Evolutionary conservation across 1,140 invertebrate species (phyloP).

Genomic region (Cyphomyrmex costatus): DNA sequence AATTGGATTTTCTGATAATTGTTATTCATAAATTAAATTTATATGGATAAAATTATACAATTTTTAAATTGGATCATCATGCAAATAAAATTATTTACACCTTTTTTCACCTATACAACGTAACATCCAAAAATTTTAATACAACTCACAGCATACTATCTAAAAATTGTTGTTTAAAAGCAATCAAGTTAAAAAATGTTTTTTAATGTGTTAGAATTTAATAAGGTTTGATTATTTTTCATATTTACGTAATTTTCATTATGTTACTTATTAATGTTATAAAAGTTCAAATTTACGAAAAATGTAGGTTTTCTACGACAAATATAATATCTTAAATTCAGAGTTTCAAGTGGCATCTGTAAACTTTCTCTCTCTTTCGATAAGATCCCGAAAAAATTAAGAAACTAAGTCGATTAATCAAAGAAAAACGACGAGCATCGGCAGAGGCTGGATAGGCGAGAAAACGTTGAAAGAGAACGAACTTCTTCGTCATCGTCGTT

Average conservation of each 20-base stretch:
- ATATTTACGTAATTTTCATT: neutral
- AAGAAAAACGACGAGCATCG: conserved; percentile 28
- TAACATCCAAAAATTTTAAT: neutral
- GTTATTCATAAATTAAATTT: neutral
- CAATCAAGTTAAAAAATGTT: neutral
- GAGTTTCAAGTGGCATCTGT: conserved; percentile 13
- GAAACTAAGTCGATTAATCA: conserved; percentile 39
- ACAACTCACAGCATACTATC: neutral
- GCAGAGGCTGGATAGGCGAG: conserved; percentile 10
- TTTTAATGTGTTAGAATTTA: neutral
- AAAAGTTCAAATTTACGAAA: neutral
- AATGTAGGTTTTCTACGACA: neutral
- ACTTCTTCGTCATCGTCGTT: conserved; percentile 45
- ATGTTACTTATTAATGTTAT: neutral
- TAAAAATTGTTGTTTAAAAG: neutral
- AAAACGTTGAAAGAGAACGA: conserved; percentile 43
- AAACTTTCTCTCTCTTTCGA: conserved; percentile 25
- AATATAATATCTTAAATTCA: conserved; percentile 18
- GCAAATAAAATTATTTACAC: neutral
- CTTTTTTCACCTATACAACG: neutral
- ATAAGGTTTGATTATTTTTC: neutral
- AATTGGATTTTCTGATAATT: neutral
- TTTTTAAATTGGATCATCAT: neutral
- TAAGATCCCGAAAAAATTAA: conserved; percentile 29
- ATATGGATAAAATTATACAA: neutral